Evolutionary conservation across 2,113 vertebrate species (phyloP), one percentile per base, ranked within the genome.

Genomic region (Lepus europaeus): DNA sequence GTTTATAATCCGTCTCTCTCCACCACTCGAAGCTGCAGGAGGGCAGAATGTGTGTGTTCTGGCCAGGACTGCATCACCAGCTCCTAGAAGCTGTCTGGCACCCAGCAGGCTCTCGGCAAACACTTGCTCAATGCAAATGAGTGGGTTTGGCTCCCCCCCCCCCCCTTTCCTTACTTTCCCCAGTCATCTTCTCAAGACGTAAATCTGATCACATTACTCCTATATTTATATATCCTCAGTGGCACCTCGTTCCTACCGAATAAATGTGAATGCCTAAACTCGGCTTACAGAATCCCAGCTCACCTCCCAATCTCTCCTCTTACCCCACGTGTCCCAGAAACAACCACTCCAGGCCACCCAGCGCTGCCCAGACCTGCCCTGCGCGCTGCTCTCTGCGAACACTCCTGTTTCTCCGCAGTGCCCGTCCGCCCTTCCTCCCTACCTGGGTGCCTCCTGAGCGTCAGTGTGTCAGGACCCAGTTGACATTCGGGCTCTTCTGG

Each of bases 111-210:
- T 74, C 17, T 77, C 61, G 92, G 39, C 33, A 87, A 74, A 76
- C 88, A 82, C 59, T 87, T 92, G 16, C 56, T 63, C 78, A 13
- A 66, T 45, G 20, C 89, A 92, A 89, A 86, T 45, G 13, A 63
- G 9, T 87, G 63, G 86, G 29, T 66, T 88, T 69, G 49, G 63
- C 36, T 16, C 81, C 53, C 39, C 2, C n/a, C 2, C n/a, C 23
- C 6, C 10, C 10, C 9, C 6, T 87, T 94, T 76, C 31, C 61
- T 82, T 78, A 87, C 69, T 89, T 89, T 78, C 63, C 22, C 16
- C 20, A 20, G 23, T 76, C 4, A 23, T 72, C 51, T 94, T 81
- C 87, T 17, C 9, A 74, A 97, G 90, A 80, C 27, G 45, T 53
- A 82, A 70, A 82, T 73, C 51, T 64, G 22, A 87, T 74, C 16